Base-by-base conservation (phyloP, 2,888 invertebrate species). In the Scaptodrosophila latifasciaeformis region DNA sequence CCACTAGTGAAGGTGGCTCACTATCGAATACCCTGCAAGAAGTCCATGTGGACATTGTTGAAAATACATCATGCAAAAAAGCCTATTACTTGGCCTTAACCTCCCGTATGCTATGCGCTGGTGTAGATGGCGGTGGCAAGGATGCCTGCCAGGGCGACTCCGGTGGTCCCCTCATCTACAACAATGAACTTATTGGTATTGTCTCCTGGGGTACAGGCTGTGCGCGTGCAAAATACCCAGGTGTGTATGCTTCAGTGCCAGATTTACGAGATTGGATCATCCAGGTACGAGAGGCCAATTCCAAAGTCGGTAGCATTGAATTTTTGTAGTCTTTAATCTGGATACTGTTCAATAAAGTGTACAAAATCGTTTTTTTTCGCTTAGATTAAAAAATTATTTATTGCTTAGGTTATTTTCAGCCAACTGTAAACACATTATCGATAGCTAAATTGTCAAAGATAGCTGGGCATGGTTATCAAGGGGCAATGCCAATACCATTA, bases 111-210 rank as follows among this genome's bases (percentile, higher is more conserved):
- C 15, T 85, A 12, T 84, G 84, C 35, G 82, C 83, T 9, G 80
- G 65, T 24, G 72, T 75, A 5, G 34, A 46, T 1, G 74, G 65
- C 0, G 80, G 80, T 21, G 85, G 85, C 27, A 70, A 75, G 49
- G 85, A 84, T 66, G 67, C 84, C 10, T 84, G 84, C 56, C 79
- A 82, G 43, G 85, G 84, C n/a, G 85, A 85, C 60, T 82, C 85
- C 3, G 85, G 85, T 3, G 85, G 85, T 10, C 82, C 85, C 2
- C 43, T 84, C 31, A 63, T 81, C 42, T 51, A 54, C 24, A 58
- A 70, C 2, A 67, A 70, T 3, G 27, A 65, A 10, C 64, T 79
- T 7, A n/a, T 83, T 7, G 85, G 84, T 19, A 67, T 84, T 51
- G 83, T 84, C 0, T 84, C 84, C 0, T 84, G 84, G 85, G 84